Evolutionary conservation across 2,797 vertebrate genomes (phyloP).

Genomic region (Sebastes taczanowskii): DNA sequence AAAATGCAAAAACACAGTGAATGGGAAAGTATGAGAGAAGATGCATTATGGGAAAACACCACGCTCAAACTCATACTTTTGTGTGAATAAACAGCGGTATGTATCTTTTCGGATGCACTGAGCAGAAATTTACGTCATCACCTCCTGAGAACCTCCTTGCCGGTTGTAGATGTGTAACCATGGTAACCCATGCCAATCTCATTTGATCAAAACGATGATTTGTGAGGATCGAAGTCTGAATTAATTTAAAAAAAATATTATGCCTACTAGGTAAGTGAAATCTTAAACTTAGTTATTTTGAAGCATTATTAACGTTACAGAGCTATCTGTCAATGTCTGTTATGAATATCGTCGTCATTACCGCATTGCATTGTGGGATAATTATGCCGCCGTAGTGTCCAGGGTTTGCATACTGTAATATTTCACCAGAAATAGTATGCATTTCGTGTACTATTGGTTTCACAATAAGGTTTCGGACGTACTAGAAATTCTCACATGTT

Average conservation of each 20-base stretch:
- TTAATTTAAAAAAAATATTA: not conserved
- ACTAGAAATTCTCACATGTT: too few relatives aligned
- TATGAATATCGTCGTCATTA: not conserved
- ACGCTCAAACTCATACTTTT: too few relatives aligned
- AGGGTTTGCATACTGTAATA: not conserved
- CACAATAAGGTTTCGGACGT: too few relatives aligned
- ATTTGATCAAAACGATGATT: not conserved
- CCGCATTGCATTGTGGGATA: not conserved
- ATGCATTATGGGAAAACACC: not conserved
- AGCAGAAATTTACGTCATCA: too few relatives aligned
- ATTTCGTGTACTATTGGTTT: not conserved
- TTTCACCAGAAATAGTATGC: not conserved
- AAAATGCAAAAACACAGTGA: not conserved
- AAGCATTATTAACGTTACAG: not conserved
- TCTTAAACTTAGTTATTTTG: rapidly evolving
- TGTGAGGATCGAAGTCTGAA: not conserved
- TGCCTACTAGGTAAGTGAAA: too few relatives aligned
- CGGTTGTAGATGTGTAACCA: too few relatives aligned
- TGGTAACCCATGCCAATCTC: not conserved
- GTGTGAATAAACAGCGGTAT: rapidly evolving
- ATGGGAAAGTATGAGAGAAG: not conserved
- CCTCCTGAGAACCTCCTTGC: too few relatives aligned
- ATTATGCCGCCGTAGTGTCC: not conserved
- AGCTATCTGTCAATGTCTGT: not conserved
- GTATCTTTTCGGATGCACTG: too few relatives aligned